These are phyloP conservation scores for Catotricha subobsoleta DNA, from an alignment of 2,888 invertebrate genomes.

Conservation along the genomic window DNA sequence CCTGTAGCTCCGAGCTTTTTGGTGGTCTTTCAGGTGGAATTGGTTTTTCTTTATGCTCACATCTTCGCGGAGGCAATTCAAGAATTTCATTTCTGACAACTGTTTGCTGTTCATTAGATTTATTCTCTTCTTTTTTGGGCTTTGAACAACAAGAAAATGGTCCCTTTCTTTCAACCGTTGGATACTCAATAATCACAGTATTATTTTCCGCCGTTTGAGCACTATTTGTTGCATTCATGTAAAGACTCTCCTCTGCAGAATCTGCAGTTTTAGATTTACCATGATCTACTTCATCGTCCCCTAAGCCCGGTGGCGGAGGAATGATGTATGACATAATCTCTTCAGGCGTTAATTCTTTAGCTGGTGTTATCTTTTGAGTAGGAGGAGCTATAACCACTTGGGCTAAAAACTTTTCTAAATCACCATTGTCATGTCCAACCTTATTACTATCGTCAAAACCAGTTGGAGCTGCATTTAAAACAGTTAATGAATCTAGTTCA, in stretches of 20 bases:
- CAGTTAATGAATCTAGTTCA: conserved; percentile 52
- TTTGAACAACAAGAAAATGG: conserved; percentile 55
- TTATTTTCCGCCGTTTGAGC: not conserved
- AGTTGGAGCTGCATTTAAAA: conserved; percentile 53
- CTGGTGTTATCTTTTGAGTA: conserved; percentile 51
- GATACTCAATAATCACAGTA: conserved; percentile 28
- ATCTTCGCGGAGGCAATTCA: conserved; percentile 42
- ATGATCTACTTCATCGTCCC: conserved; percentile 20
- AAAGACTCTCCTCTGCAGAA: conserved; percentile 22
- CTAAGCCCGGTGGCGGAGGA: conserved; percentile 53
- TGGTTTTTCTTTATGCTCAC: conserved; percentile 34
- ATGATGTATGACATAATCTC: conserved; percentile 74
- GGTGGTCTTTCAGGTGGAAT: conserved; percentile 52
- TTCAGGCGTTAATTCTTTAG: conserved; percentile 61
- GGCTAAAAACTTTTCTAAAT: conserved; percentile 67
- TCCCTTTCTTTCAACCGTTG: conserved; percentile 52
- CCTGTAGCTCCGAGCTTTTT: conserved; percentile 34
- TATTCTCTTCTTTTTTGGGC: conserved; percentile 32
- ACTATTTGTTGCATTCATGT: conserved; percentile 29
- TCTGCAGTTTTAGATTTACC: not conserved
- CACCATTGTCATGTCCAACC: conserved; percentile 22
- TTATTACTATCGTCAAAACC: conserved; percentile 47
- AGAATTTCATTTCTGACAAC: conserved; percentile 31
- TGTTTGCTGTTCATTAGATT: conserved; percentile 31
- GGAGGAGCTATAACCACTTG: conserved; percentile 61